Percentiles rank a stretch among this genome's conserved stretches.
phyloP scores from a whole-genome alignment of 2,113 vertebrate species.

The Pelusios castaneus region DNA sequence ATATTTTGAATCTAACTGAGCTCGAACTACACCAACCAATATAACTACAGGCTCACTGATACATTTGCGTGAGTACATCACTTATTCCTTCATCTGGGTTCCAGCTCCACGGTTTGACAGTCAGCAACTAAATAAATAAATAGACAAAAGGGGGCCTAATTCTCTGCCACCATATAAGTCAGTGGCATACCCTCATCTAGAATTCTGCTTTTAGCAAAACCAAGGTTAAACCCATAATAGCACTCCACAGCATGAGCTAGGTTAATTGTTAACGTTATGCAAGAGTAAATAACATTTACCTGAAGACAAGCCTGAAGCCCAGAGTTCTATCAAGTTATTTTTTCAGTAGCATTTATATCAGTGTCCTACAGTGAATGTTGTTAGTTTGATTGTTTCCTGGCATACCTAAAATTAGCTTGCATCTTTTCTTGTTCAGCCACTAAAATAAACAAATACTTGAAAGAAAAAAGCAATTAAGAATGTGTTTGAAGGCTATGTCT shows the following conservation, averaged over 20 bases:
- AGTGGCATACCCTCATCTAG: background rate
- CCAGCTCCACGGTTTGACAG: background rate
- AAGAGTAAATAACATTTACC: background rate
- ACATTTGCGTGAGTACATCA: background rate
- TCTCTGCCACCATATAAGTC: background rate
- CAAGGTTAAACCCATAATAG: background rate
- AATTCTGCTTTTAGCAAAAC: background rate
- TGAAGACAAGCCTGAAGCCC: background rate
- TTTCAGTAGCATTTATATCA: background rate
- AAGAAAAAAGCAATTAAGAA: background rate
- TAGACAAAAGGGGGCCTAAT: background rate
- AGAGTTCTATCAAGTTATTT: background rate
- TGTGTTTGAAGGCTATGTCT: background rate
- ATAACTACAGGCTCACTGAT: background rate
- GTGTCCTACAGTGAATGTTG: background rate
- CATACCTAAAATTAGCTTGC: background rate
- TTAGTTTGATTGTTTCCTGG: background rate
- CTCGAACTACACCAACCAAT: background rate
- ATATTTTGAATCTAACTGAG: conserved; percentile 2
- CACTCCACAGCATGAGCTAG: background rate
- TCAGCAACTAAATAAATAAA: fast-evolving
- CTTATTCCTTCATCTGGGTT: background rate
- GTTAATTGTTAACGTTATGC: fast-evolving
- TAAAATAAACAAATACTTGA: background rate
- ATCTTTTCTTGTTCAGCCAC: background rate